Conservation (phyloP, 2,113 vertebrate genomes). For the Pseudorhombus dupliciocellatus region DNA sequence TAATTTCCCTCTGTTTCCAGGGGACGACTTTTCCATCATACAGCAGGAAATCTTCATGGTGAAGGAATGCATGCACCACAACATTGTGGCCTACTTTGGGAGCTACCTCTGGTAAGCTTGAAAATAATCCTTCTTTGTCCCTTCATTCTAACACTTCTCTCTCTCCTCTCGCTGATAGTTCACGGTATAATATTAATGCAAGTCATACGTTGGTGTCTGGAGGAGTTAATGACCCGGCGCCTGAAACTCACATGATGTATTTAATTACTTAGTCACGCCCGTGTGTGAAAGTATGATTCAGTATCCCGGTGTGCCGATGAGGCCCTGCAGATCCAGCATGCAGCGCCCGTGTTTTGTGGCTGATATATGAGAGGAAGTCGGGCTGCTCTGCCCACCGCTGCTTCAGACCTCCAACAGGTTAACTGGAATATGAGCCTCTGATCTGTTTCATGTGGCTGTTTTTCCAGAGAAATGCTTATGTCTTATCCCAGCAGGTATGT, state of each 20-base stretch:
- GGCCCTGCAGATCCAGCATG: slow-evolving; percentile 35
- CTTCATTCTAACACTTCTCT: slow-evolving; percentile 10
- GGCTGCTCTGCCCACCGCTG: slow-evolving; percentile 26
- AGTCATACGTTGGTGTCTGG: slow-evolving; percentile 22
- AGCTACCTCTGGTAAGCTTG: slow-evolving; percentile 96
- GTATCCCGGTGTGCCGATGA: slow-evolving; percentile 32
- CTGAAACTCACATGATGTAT: slow-evolving; percentile 39
- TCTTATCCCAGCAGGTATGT: slow-evolving; percentile 56
- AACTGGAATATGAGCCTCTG: slow-evolving; percentile 66
- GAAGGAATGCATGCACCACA: slow-evolving; percentile 98
- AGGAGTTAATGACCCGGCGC: slow-evolving; percentile 11
- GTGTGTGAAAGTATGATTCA: slow-evolving; percentile 60
- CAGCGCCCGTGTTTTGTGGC: slow-evolving; percentile 31
- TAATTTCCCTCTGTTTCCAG: slow-evolving; percentile 80
- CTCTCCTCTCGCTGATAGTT: not conserved
- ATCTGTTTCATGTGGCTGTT: slow-evolving; percentile 61
- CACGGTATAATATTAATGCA: slow-evolving; percentile 11
- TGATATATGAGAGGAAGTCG: slow-evolving; percentile 56
- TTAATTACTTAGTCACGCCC: slow-evolving; percentile 43
- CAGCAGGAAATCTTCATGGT: slow-evolving; percentile 99
- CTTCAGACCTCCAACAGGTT: slow-evolving; percentile 72
- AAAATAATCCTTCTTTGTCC: slow-evolving; percentile 44
- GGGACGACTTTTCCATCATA: slow-evolving; percentile 98
- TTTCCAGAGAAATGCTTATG: slow-evolving; percentile 23
- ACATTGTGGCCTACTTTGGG: slow-evolving; percentile 98